phyloP scores from a whole-genome alignment of 2,113 vertebrate genomes.

The Tetrax tetrax region DNA sequence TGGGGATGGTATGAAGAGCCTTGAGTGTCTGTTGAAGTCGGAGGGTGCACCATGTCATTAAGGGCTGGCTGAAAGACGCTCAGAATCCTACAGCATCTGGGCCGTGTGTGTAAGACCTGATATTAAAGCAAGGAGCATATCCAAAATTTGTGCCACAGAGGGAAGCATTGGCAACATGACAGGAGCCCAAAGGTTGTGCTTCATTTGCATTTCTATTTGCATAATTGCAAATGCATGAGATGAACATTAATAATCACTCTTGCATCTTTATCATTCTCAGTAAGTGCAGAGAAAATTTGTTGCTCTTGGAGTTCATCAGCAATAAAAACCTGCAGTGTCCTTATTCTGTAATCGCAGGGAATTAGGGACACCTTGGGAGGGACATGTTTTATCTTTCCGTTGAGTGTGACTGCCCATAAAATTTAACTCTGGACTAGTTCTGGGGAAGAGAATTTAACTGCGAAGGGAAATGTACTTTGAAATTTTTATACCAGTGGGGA shows the following conservation, averaged over 20 bases:
- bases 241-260: slow-evolving; percentile 52
- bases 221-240: slow-evolving; percentile 63
- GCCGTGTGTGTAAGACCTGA: background rate
- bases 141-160: slow-evolving; percentile 42
- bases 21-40: background rate
- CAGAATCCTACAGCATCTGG: background rate
- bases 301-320: slow-evolving; percentile 62
- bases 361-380: slow-evolving; percentile 49
- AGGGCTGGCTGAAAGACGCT: background rate
- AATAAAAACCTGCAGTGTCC: slow-evolving; percentile 65
- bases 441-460: background rate
- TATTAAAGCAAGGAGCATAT: background rate
- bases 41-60: background rate
- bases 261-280: slow-evolving; percentile 61
- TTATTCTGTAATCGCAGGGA: slow-evolving; percentile 27
- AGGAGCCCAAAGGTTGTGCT: slow-evolving; percentile 55
- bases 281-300: slow-evolving; percentile 41
- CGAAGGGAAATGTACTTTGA: background rate
- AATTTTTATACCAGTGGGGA: background rate
- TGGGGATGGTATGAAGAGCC: background rate
- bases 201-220: slow-evolving; percentile 57
- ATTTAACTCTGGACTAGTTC: background rate
- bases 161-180: slow-evolving; percentile 53
- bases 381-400: background rate
- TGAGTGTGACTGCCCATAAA: background rate